phyloP scores from a whole-genome alignment of 2,888 invertebrate species.

The Eubasilissa splendida region DNA sequence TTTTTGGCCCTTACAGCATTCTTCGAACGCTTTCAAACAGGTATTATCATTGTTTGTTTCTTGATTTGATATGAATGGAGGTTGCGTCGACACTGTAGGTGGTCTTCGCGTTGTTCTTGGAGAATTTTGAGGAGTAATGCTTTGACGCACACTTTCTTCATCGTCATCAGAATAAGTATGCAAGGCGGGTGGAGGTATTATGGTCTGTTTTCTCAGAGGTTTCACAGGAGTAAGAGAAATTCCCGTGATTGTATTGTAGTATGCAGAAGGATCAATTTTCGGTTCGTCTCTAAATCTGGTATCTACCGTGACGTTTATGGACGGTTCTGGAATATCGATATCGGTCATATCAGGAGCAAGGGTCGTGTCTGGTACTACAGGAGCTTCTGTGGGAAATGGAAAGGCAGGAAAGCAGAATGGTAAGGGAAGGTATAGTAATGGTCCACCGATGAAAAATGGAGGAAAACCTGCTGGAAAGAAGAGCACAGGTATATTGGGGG shows the following conservation, averaged over 20 bases:
- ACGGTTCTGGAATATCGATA: no score
- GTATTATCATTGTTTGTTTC: no score
- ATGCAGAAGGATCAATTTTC: background rate
- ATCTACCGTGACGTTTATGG: no score
- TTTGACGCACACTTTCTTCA: background rate
- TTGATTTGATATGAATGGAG: no score
- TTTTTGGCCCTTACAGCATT: no score
- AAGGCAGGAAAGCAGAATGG: background rate
- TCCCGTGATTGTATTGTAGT: conserved; percentile 30
- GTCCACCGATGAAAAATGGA: background rate
- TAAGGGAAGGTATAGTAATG: background rate
- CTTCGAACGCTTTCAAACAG: no score
- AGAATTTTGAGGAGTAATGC: background rate
- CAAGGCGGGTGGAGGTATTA: background rate
- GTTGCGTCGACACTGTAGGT: no score
- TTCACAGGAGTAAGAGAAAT: conserved; percentile 6
- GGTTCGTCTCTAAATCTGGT: background rate
- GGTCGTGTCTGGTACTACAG: background rate
- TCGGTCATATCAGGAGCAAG: no score
- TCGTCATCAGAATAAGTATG: background rate
- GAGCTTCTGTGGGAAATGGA: background rate
- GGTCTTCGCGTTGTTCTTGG: no score
- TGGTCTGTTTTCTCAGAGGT: conserved; percentile 3
- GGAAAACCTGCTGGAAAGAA: no score
- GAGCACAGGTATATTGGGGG: no score